Percentiles rank a stretch among this genome's conserved stretches.
phyloP scores from a whole-genome alignment of 2,888 invertebrate genomes.

The Galerucella nymphaeae region DNA sequence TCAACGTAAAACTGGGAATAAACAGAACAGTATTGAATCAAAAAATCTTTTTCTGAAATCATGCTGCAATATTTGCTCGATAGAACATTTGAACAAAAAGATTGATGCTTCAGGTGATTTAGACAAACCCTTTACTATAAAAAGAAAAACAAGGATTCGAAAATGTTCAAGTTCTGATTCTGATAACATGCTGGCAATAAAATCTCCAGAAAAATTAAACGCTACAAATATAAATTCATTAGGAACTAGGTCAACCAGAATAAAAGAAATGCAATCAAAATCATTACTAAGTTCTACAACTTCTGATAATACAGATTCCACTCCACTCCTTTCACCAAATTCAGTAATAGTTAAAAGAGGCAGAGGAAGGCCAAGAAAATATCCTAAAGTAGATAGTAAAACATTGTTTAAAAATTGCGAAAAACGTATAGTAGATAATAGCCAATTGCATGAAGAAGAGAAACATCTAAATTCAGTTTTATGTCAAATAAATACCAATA shows the following conservation, averaged over 20 bases:
- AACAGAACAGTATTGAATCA: not conserved
- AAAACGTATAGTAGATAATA: too few relatives aligned
- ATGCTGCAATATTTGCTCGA: not conserved
- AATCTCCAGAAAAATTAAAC: not conserved
- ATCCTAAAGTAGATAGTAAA: constrained; percentile 12
- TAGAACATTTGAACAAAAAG: not conserved
- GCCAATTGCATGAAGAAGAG: too few relatives aligned
- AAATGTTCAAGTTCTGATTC: not conserved
- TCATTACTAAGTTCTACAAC: not conserved
- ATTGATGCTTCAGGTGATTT: not conserved
- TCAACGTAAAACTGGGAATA: not conserved
- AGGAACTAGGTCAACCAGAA: not conserved
- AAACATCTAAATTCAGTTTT: too few relatives aligned
- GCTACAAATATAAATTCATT: not conserved
- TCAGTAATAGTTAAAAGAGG: constrained; percentile 13
- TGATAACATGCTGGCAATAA: not conserved
- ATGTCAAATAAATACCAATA: too few relatives aligned
- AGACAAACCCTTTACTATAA: not conserved
- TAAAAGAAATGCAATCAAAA: too few relatives aligned
- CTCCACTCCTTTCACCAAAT: not conserved
- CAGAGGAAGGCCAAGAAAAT: constrained; percentile 21
- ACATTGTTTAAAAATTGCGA: not conserved
- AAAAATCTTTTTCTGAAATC: not conserved
- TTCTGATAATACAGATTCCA: not conserved
- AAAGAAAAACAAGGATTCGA: not conserved